These are phyloP conservation scores for Trisateles emortualis DNA, from an alignment of 2,888 invertebrate species.

Conservation along the genomic window DNA sequence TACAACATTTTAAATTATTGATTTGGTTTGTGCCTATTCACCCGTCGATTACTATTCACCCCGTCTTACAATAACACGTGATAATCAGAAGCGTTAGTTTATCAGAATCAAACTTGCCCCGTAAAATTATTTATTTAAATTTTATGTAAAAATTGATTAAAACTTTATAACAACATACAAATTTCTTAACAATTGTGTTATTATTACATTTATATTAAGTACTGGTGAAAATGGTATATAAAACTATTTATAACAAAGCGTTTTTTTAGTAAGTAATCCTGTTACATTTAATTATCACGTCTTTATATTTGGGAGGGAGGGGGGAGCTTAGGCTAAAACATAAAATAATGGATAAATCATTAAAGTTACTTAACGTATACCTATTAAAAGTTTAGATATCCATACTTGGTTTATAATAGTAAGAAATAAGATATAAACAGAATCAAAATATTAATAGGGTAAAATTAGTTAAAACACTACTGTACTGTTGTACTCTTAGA, in stretches of 20 bases:
- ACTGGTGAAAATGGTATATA: slow-evolving; percentile 14
- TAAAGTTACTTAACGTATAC: slow-evolving; percentile 6
- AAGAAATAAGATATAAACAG: slow-evolving; percentile 20
- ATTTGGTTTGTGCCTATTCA: too few relatives aligned
- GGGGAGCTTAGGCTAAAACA: slow-evolving; percentile 24
- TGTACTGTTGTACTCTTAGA: too few relatives aligned
- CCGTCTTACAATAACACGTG: too few relatives aligned
- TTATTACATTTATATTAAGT: too few relatives aligned
- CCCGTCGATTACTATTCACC: too few relatives aligned
- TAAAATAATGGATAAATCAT: slow-evolving; percentile 19
- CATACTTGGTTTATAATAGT: slow-evolving; percentile 17
- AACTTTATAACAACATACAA: too few relatives aligned
- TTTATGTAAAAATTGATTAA: too few relatives aligned
- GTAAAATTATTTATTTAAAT: too few relatives aligned
- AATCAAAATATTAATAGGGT: slow-evolving; percentile 16
- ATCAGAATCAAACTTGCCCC: too few relatives aligned
- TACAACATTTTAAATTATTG: too few relatives aligned
- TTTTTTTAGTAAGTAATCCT: slow-evolving; percentile 36
- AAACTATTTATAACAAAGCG: slow-evolving; percentile 28
- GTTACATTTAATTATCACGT: slow-evolving; percentile 45
- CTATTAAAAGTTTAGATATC: slow-evolving; percentile 17
- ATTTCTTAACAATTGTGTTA: too few relatives aligned
- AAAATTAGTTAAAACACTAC: slow-evolving; percentile 21
- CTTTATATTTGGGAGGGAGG: slow-evolving; percentile 28
- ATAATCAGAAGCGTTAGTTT: too few relatives aligned